Evolutionary conservation across 2,113 vertebrate species (phyloP).

Genomic region (Cervus canadensis): DNA sequence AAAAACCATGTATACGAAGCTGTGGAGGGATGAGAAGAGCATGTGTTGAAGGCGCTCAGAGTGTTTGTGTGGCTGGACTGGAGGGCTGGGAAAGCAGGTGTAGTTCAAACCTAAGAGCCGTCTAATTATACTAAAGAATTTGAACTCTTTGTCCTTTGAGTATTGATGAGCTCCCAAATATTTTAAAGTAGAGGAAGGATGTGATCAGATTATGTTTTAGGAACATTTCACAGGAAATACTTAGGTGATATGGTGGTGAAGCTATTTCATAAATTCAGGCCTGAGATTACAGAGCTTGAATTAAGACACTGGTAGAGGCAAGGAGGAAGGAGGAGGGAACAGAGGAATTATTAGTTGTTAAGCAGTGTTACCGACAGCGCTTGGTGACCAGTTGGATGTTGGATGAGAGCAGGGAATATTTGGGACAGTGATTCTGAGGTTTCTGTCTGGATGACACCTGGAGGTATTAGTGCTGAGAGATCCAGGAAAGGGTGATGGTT

Average conservation of each 20-base stretch:
- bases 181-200: neutral
- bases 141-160: neutral
- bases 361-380: fast-evolving
- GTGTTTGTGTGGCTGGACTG: neutral
- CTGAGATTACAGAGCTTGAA: neutral
- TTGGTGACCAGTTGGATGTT: neutral
- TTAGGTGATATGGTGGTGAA: neutral
- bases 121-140: neutral
- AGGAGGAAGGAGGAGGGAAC: neutral
- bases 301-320: neutral
- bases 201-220: neutral
- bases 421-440: neutral
- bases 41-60: neutral
- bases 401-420: neutral
- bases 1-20: fast-evolving
- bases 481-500: neutral
- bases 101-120: neutral
- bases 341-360: neutral
- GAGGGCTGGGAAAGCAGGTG: neutral
- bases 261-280: neutral
- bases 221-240: neutral
- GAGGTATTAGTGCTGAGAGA: neutral
- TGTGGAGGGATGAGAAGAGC: neutral
- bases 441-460: neutral
- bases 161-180: neutral